Base-by-base conservation (phyloP, 2,113 vertebrate species). In the Zapus hudsonius region DNA sequence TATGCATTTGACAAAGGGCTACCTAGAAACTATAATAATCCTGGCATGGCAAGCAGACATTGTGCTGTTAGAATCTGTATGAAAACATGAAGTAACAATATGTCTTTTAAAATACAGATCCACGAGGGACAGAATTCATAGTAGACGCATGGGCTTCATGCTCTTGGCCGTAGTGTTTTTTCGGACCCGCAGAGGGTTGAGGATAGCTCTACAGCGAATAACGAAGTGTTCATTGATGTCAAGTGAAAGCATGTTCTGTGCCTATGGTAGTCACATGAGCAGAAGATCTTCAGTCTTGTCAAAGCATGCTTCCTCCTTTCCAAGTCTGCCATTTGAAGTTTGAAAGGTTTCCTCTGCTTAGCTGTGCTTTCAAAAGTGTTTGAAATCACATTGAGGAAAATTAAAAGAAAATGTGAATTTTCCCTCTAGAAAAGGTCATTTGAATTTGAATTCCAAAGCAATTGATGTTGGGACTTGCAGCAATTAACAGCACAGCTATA, bases 361-460 rank as follows among this genome's bases (percentile, higher is more conserved):
- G 59, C 89, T 29, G 23, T 31, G 38, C 84, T 91, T 83, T 91
- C 52, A 75, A 55, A 92, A 75, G 52, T 93, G 73, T 85, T 91
- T 91, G 84, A 95, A 95, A 96, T 95, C 52, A 87, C 12, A 42
- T 91, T 90, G 80, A 70, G 84, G 76, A 90, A 94, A 96, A 96
- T 47, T 92, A 84, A 91, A 94, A 89, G 69, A 36, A 95, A 96
- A 91, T 84, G 19, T 75, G 22, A 81, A 82, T 55, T 91, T 96
- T 89, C 16, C 17, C 73, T 76, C n/a, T 83, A 87, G 76, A 38
- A 95, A 94, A 93, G 67, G 42, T 89, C 84, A 67, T 81, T 94
- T 81, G 70, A 90, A 88, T 95, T 95, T 93, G 87, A 96, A 91
- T 92, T 95, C 72, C 63, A 91, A 94, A 93, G 64, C 52, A 92